phyloP scores from a whole-genome alignment of 2,888 invertebrate genomes.

The Drosophila hamatofila region DNA sequence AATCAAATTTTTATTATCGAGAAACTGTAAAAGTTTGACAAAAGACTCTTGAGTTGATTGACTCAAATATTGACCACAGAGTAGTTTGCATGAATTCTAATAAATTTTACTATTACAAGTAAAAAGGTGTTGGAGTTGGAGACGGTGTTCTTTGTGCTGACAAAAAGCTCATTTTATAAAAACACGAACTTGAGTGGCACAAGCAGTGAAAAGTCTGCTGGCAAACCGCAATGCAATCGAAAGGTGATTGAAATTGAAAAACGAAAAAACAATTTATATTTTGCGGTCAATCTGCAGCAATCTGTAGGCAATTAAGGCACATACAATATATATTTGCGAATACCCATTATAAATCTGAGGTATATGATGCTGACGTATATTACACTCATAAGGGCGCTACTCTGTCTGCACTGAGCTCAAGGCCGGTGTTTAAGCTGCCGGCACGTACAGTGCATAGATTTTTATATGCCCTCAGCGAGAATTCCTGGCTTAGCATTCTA shows the following conservation, averaged over 20 bases:
- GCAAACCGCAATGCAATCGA: slow-evolving; percentile 57
- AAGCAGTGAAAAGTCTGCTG: slow-evolving; percentile 12
- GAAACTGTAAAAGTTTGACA: slow-evolving; percentile 20
- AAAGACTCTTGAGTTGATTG: slow-evolving; percentile 14
- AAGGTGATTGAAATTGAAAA: slow-evolving; percentile 41
- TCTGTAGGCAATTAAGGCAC: slow-evolving; percentile 50
- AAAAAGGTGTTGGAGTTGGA: neutral
- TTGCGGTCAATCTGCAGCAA: slow-evolving; percentile 36
- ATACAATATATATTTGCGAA: slow-evolving; percentile 1
- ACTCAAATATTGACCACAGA: slow-evolving; percentile 42
- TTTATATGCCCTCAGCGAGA: slow-evolving; percentile 53
- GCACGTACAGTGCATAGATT: slow-evolving; percentile 70
- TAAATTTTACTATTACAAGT: slow-evolving; percentile 21
- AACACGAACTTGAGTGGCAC: slow-evolving; percentile 30
- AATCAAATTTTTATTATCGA: slow-evolving; percentile 43
- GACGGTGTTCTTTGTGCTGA: slow-evolving; percentile 49
- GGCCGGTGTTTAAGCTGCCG: slow-evolving; percentile 21
- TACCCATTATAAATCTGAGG: neutral
- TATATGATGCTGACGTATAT: neutral
- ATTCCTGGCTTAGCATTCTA: slow-evolving; percentile 31
- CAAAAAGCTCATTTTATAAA: slow-evolving; percentile 57
- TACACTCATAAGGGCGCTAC: slow-evolving; percentile 9
- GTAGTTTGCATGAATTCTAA: slow-evolving; percentile 24
- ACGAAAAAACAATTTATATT: neutral
- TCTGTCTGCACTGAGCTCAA: slow-evolving; percentile 16